phyloP scores from a whole-genome alignment of 1,140 invertebrate genomes.

The Glomeris maerens region DNA sequence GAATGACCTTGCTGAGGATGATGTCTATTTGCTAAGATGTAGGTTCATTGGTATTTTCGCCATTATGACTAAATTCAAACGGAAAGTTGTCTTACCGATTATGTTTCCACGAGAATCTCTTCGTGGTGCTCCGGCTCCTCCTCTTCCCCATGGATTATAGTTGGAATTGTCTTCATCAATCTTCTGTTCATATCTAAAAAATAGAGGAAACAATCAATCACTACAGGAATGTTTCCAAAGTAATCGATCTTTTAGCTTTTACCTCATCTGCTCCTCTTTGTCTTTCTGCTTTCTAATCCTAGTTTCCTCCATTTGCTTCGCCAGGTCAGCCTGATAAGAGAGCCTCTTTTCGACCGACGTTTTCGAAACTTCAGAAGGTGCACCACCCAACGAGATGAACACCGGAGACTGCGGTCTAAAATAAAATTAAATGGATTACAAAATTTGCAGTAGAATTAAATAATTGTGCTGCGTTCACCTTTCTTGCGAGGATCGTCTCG shows the following conservation, averaged over 20 bases:
- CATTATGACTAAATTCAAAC: background rate
- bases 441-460: too few relatives aligned
- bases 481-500: background rate
- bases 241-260: background rate
- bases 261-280: background rate
- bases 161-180: background rate
- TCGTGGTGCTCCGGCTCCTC: constrained; percentile 4
- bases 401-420: background rate
- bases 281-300: background rate
- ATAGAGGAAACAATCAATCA: background rate
- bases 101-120: background rate
- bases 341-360: background rate
- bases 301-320: constrained; percentile 3
- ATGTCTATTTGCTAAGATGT: background rate
- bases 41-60: too few relatives aligned
- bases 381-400: background rate
- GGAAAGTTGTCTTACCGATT: background rate
- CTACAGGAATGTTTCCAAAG: background rate
- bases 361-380: background rate
- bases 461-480: too few relatives aligned
- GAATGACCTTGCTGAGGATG: background rate
- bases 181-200: background rate
- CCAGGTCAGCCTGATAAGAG: background rate
- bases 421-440: background rate
- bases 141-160: constrained; percentile 6